Conservation (phyloP, 2,113 vertebrate genomes). For the Cromileptes altivelis region DNA sequence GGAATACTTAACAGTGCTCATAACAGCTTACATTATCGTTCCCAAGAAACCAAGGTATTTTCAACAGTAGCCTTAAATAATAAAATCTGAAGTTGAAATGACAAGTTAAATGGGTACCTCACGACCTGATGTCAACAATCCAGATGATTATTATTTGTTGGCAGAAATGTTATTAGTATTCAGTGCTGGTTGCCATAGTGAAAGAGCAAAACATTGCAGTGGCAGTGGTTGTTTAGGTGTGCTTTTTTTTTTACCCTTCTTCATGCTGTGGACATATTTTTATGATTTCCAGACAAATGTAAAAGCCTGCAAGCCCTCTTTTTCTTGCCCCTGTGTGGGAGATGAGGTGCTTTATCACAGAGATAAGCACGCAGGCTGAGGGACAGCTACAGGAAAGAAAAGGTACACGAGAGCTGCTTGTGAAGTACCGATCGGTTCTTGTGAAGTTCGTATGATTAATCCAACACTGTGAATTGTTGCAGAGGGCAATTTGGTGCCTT, state of each 20-base stretch:
- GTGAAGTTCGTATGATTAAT: slow-evolving; percentile 76
- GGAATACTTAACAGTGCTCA: neutral
- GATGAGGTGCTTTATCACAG: slow-evolving; percentile 64
- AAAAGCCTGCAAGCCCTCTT: slow-evolving; percentile 27
- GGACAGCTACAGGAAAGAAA: slow-evolving; percentile 53
- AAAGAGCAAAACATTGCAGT: neutral
- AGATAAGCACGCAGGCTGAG: slow-evolving; percentile 68
- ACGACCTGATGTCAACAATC: neutral
- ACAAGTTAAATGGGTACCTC: neutral
- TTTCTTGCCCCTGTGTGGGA: slow-evolving; percentile 38
- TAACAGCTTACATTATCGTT: neutral
- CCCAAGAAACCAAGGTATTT: neutral
- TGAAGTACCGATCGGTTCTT: slow-evolving; percentile 60
- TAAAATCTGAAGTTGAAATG: neutral
- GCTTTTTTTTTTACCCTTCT: neutral
- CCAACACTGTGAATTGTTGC: slow-evolving; percentile 53
- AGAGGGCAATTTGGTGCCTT: slow-evolving; percentile 49
- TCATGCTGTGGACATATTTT: slow-evolving; percentile 24
- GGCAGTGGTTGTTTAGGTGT: neutral
- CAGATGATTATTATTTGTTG: neutral
- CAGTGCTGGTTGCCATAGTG: neutral
- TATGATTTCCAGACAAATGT: slow-evolving; percentile 42
- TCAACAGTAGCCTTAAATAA: neutral
- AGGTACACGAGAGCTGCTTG: slow-evolving; percentile 43
- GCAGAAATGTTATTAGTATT: neutral